phyloP scores from a whole-genome alignment of 2,113 vertebrate species.

The Leptobrachium ailaonicum region DNA sequence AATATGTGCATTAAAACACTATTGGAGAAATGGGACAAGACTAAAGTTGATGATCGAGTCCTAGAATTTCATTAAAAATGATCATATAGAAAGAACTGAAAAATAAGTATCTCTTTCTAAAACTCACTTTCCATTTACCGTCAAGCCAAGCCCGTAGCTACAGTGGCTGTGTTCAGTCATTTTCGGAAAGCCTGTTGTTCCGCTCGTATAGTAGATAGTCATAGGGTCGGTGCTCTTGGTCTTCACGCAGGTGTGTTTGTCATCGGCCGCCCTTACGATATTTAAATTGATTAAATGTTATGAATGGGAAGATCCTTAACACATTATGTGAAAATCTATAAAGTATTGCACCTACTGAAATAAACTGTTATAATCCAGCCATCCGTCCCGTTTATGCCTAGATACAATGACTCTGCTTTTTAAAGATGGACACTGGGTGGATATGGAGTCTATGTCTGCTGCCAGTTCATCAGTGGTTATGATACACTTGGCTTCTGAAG shows the following conservation, averaged over 20 bases:
- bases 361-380: slow-evolving; percentile 68
- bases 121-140: slow-evolving; percentile 72
- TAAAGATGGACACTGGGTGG: slow-evolving; percentile 66
- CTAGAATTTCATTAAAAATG: too few relatives aligned
- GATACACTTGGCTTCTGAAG: slow-evolving; percentile 73
- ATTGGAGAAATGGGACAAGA: too few relatives aligned
- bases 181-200: slow-evolving; percentile 76
- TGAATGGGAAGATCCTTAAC: background rate
- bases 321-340: background rate
- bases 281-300: background rate
- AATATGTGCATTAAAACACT: too few relatives aligned
- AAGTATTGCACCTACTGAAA: slow-evolving; percentile 63
- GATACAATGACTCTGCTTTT: slow-evolving; percentile 71
- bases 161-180: slow-evolving; percentile 77
- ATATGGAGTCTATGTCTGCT: slow-evolving; percentile 65
- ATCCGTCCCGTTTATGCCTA: slow-evolving; percentile 61
- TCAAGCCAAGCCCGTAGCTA: slow-evolving; percentile 73
- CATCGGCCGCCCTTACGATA: slow-evolving; percentile 62
- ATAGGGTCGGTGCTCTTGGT: slow-evolving; percentile 71
- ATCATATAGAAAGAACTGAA: background rate
- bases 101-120: background rate
- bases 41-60: too few relatives aligned
- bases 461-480: slow-evolving; percentile 70
- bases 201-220: slow-evolving; percentile 80
- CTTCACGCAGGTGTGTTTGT: slow-evolving; percentile 67